A percentile compares a stretch with the other conserved stretches of the same genome.
phyloP scores from a whole-genome alignment of 2,797 vertebrate genomes.

The Tarsius wallacei region DNA sequence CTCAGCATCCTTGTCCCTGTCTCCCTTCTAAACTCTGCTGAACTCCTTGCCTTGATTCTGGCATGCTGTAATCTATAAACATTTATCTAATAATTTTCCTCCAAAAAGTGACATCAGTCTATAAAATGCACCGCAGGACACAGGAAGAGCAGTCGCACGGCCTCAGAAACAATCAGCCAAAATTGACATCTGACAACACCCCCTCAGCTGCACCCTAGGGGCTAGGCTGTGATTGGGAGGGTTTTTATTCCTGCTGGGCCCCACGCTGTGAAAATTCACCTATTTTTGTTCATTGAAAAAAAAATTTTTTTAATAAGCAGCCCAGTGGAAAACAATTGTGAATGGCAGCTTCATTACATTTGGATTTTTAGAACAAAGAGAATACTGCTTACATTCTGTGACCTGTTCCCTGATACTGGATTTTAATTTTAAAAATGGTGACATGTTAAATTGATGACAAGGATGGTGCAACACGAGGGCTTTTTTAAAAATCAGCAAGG shows the following conservation, averaged over 20 bases:
- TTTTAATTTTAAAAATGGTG: slow-evolving; percentile 80
- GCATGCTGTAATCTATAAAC: slow-evolving; percentile 1
- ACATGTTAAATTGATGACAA: background rate
- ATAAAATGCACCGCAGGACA: slow-evolving; percentile 81
- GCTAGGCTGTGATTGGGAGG: slow-evolving; percentile 29
- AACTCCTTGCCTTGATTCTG: background rate
- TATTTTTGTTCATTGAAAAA: slow-evolving; percentile 76
- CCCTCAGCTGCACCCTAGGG: background rate
- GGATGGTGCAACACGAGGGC: background rate
- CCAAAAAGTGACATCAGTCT: slow-evolving; percentile 67
- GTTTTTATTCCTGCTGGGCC: slow-evolving; percentile 66
- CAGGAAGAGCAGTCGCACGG: slow-evolving; percentile 49
- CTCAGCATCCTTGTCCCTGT: fast-evolving
- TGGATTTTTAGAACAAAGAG: slow-evolving; percentile 76
- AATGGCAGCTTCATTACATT: slow-evolving; percentile 82
- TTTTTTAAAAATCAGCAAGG: background rate
- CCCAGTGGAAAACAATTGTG: slow-evolving; percentile 79
- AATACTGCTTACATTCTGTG: slow-evolving; percentile 11
- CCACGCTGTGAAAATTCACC: slow-evolving; percentile 76
- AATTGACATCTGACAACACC: slow-evolving; percentile 65
- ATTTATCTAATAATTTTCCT: background rate
- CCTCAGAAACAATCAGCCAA: slow-evolving; percentile 75
- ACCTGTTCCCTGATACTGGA: slow-evolving; percentile 66
- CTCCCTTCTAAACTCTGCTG: background rate
- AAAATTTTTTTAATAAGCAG: slow-evolving; percentile 79